Conservation (phyloP, 2,888 invertebrate genomes). For the Sclerodermus sp. region DNA sequence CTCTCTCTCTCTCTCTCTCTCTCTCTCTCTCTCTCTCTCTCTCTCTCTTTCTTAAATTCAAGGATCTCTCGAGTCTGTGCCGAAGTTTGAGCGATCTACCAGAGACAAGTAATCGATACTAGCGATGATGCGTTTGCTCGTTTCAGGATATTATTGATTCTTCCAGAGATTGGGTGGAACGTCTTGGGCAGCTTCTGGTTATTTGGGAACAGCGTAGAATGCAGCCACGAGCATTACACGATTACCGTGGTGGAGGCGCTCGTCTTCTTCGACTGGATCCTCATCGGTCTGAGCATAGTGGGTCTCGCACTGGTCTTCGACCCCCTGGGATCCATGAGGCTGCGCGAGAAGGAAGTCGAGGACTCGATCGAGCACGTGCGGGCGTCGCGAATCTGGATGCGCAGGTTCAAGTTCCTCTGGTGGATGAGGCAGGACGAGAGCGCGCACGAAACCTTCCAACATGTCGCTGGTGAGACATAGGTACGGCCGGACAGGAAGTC, state of each 20-base stretch:
- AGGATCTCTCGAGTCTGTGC: too few relatives aligned
- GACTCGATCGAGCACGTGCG: constrained; percentile 71
- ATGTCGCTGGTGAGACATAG: constrained; percentile 70
- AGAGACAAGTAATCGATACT: too few relatives aligned
- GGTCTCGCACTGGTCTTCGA: constrained; percentile 81
- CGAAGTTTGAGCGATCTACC: too few relatives aligned
- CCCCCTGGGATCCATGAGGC: constrained; percentile 66
- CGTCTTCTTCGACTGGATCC: constrained; percentile 80
- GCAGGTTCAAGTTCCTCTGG: constrained; percentile 76
- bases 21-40: too few relatives aligned
- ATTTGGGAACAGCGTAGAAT: constrained; percentile 70
- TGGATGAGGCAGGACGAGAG: constrained; percentile 72
- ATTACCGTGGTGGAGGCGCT: constrained; percentile 74
- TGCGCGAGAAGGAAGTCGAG: constrained; percentile 43
- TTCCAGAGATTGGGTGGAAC: constrained; percentile 80
- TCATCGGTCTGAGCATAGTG: constrained; percentile 73
- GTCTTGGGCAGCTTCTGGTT: constrained; percentile 83
- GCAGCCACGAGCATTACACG: constrained; percentile 70
- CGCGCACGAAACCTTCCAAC: constrained; percentile 77
- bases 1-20: too few relatives aligned
- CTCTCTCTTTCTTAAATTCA: too few relatives aligned
- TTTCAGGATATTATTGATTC: constrained; percentile 69
- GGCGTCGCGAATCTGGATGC: constrained; percentile 73
- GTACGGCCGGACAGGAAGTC: constrained; percentile 34
- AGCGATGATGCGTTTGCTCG: too few relatives aligned